Evolutionary conservation across 2,888 invertebrate species (phyloP), one percentile per base, ranked within the genome.

Genomic region (Stratiomys singularior): DNA sequence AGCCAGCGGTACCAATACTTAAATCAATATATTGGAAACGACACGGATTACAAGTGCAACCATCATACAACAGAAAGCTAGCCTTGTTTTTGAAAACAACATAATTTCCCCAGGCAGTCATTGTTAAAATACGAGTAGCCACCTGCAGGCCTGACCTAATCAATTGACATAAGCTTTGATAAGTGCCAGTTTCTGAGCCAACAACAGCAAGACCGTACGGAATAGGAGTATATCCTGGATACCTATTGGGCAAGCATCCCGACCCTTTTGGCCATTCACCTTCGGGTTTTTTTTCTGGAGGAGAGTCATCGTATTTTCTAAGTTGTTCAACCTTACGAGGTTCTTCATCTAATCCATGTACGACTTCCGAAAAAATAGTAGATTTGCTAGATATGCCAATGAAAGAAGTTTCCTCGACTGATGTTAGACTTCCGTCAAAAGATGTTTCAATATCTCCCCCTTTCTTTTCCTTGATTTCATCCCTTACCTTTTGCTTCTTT

Each of bases 81-180:
- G 80, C 77, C 30, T 81, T 81, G 21, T 81, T 82, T 64, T 83
- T 84, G 60, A 87, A 87, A 1, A 85, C 82, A 0, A 86, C 84
- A 81, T 84, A 87, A 76, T 86, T 86, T 9, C 85, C 86, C 86
- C 86, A 86, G 1, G 86, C 86, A 0, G 87, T 86, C 82, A 87
- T 84, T 0, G 83, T 81, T 0, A 87, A 80, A 4, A 85, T 81
- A 11, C 87, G 84, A 81, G 85, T 85, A 56, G 85, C 82, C n/a
- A 83, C 83, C 11, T 82, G 82, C 27, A 87, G 86, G 0, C 83
- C 84, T 1, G 83, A 81, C 11, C 80, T 78, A 0, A 87, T 78
- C 23, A 86, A 72, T 15, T 83, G 83, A 3, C 82, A 82, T 7
- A 87, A 76, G 77, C 86, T 86, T 66, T 83, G 83, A 64, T 84